Evolutionary conservation across 2,113 vertebrate genomes (phyloP).

Genomic region (Lasiurus borealis): DNA sequence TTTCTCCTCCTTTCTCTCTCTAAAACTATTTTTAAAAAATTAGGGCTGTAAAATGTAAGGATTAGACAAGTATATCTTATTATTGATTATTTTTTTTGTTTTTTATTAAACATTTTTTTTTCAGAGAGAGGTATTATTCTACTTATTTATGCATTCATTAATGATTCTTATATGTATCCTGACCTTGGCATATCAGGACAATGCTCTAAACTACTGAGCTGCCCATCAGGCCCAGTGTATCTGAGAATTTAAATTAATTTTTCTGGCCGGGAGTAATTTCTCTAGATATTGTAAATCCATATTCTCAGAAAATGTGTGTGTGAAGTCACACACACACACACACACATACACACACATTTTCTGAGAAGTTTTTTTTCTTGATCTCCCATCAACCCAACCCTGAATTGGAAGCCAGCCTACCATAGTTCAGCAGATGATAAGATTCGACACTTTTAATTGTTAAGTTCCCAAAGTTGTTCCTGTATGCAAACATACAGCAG

Average conservation of each 20-base stretch:
- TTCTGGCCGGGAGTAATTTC: neutral
- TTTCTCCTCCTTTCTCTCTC: too few relatives aligned
- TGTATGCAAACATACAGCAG: constrained; percentile 66
- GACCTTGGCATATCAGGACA: neutral
- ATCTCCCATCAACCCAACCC: neutral
- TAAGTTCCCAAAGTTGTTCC: constrained; percentile 51
- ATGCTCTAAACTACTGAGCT: neutral
- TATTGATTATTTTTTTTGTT: neutral
- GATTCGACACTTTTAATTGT: constrained; percentile 64
- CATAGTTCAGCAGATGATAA: neutral
- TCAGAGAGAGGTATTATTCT: neutral
- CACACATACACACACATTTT: neutral
- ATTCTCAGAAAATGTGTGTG: too few relatives aligned
- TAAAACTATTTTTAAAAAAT: neutral
- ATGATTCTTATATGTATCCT: neutral
- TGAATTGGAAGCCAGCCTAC: constrained; percentile 51
- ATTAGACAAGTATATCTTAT: neutral
- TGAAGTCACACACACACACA: too few relatives aligned
- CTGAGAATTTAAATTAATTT: neutral
- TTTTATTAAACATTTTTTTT: neutral
- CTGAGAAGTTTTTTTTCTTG: constrained; percentile 4
- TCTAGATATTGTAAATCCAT: neutral
- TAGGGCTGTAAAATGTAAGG: neutral
- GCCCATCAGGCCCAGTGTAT: neutral
- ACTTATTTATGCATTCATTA: neutral